Conservation (phyloP, 2,888 invertebrate genomes). For the Archips xylosteana region DNA sequence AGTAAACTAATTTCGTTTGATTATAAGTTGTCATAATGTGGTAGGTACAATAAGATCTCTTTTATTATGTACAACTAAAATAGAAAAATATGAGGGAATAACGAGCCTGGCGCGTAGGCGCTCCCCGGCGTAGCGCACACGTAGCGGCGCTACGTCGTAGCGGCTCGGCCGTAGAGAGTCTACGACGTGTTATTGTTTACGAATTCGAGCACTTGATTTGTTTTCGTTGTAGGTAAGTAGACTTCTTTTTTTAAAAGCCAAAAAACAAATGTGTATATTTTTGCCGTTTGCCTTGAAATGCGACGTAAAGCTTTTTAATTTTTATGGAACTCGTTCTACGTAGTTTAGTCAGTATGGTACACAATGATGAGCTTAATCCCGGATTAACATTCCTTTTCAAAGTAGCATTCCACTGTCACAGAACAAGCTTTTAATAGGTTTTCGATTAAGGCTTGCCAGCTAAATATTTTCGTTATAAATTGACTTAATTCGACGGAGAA, state of each 20-base stretch:
- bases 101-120: conserved; percentile 9
- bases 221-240: conserved; percentile 1
- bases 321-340: background rate
- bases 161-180: conserved; percentile 42
- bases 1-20: background rate
- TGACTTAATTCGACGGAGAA: background rate
- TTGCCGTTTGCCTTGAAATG: conserved; percentile 13
- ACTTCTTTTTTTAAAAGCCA: conserved; percentile 1
- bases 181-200: conserved; percentile 15
- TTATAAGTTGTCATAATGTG: background rate
- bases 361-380: background rate
- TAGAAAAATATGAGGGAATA: background rate
- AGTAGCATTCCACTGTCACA: background rate
- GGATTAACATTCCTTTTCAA: background rate
- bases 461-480: conserved; percentile 1
- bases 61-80: background rate
- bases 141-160: conserved; percentile 49
- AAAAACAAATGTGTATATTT: background rate
- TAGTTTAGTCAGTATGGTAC: background rate
- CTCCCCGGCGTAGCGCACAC: conserved; percentile 9
- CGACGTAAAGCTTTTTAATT: background rate
- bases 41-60: background rate
- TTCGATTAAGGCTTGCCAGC: background rate
- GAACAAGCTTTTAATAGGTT: background rate
- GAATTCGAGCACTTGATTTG: background rate